Conservation (phyloP, 2,797 vertebrate genomes). For the Ptychobarbus kaznakovi region DNA sequence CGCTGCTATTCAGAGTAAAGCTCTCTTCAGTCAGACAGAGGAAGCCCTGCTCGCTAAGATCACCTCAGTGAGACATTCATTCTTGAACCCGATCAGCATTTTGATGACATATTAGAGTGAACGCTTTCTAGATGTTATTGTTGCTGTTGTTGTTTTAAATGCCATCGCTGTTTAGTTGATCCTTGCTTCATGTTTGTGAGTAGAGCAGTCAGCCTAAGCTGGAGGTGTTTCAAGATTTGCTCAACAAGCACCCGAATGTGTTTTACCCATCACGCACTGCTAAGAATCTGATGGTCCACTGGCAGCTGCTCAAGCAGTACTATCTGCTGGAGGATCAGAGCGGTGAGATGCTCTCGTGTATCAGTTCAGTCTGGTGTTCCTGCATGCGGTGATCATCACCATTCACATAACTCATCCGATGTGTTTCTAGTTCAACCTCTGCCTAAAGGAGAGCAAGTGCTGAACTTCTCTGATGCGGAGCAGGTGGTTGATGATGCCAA, state of each 20-base stretch:
- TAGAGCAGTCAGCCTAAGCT: constrained; percentile 92
- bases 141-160: not conserved
- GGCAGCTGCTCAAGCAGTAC: constrained; percentile 97
- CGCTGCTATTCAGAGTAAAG: constrained; percentile 94
- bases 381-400: not conserved
- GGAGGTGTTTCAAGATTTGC: constrained; percentile 92
- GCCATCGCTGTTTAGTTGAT: not conserved
- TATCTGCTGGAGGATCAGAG: constrained; percentile 96
- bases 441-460: constrained; percentile 95
- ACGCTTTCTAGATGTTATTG: not conserved
- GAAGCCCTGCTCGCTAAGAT: constrained; percentile 90
- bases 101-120: not conserved
- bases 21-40: constrained; percentile 92
- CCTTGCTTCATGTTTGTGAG: constrained; percentile 40
- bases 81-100: not conserved
- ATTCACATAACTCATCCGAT: not conserved
- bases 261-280: constrained; percentile 92
- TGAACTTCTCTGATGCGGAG: constrained; percentile 96
- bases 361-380: not conserved
- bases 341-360: constrained; percentile 75
- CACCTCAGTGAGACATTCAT: constrained; percentile 82
- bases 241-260: constrained; percentile 88
- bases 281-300: constrained; percentile 92
- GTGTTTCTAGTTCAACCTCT: constrained; percentile 89
- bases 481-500: constrained; percentile 94